Evolutionary conservation across 2,797 vertebrate species (phyloP).

Genomic region (Parotocinclus haroldoi): DNA sequence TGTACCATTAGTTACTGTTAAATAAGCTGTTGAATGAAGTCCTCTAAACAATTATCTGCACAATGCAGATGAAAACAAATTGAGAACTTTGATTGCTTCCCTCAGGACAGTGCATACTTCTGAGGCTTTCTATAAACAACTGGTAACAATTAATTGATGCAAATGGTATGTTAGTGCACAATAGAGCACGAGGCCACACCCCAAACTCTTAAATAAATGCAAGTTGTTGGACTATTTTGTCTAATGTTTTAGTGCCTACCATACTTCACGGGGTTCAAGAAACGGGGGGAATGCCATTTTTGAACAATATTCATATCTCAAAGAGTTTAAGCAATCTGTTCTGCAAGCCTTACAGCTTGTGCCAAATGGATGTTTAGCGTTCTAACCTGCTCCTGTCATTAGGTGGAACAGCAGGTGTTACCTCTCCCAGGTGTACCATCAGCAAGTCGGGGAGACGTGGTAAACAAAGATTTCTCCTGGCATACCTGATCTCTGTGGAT

Average conservation of each 20-base stretch:
- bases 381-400: conserved; percentile 23
- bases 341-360: conserved; percentile 25
- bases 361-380: conserved; percentile 1
- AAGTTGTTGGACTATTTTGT: no score
- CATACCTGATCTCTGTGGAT: conserved; percentile 46
- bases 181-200: conserved; percentile 2
- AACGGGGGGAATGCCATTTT: no score
- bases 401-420: conserved; percentile 33
- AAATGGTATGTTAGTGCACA: conserved; percentile 7
- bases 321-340: no score
- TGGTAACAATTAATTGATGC: conserved; percentile 23
- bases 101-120: conserved; percentile 12
- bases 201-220: no score
- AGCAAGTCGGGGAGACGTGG: conserved; percentile 13
- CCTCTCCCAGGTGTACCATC: conserved; percentile 29
- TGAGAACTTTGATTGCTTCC: conserved; percentile 8
- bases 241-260: no score
- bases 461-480: conserved; percentile 47
- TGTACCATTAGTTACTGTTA: no score
- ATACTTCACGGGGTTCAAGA: no score
- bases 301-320: no score
- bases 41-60: neutral
- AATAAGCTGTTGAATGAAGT: no score
- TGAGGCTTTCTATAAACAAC: neutral
- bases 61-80: conserved; percentile 13